Percentiles rank a stretch among this genome's conserved stretches.
phyloP scores from a whole-genome alignment of 1,140 invertebrate genomes.

The Caenorhabditis latens region DNA sequence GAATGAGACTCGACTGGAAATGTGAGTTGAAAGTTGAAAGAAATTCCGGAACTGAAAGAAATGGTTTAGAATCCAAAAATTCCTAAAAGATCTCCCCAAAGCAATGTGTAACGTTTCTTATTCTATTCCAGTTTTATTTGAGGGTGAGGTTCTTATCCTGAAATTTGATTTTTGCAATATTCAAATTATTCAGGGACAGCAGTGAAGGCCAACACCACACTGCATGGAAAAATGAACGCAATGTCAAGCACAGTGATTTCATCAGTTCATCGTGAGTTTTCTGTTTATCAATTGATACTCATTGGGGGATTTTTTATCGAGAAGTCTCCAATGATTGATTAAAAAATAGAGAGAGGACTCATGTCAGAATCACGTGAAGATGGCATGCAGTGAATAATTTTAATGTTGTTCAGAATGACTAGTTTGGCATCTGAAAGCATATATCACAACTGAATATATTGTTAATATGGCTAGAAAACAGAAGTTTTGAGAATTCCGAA shows the following conservation, averaged over 20 bases:
- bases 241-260: conserved; percentile 23
- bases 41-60: background rate
- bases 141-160: background rate
- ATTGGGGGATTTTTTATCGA: background rate
- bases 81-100: conserved; percentile 16
- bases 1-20: background rate
- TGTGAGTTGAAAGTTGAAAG: background rate
- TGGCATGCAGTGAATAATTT: no score
- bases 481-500: no score
- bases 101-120: conserved; percentile 32
- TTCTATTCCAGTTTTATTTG: conserved; percentile 9
- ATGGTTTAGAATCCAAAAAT: background rate
- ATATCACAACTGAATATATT: no score
- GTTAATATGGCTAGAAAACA: no score
- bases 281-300: background rate
- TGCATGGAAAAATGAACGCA: conserved; percentile 19
- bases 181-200: background rate
- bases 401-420: no score
- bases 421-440: no score
- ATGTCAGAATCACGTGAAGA: background rate
- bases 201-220: conserved; percentile 9
- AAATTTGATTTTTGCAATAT: background rate
- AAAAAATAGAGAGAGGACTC: background rate
- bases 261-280: conserved; percentile 37
- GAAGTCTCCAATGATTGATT: background rate